Conservation (phyloP, 2,888 invertebrate genomes). For the Notodonta ziczac region DNA sequence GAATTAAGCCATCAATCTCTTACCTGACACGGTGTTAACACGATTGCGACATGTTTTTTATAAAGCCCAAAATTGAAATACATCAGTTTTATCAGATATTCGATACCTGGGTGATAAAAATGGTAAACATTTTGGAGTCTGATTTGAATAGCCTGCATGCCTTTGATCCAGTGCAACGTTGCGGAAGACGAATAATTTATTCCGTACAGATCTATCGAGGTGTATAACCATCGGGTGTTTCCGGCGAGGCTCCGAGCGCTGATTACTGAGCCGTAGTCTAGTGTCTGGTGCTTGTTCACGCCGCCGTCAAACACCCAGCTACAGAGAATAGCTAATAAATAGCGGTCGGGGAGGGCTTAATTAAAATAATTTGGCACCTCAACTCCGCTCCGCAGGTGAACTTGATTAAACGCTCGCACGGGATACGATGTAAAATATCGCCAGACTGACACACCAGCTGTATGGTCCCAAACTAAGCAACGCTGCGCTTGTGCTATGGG, state of each 20-base stretch:
- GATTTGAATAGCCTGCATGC: slow-evolving; percentile 16
- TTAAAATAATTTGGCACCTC: slow-evolving; percentile 50
- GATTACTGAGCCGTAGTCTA: slow-evolving; percentile 45
- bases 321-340: slow-evolving; percentile 47
- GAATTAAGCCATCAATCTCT: slow-evolving; percentile 69
- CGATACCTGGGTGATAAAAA: slow-evolving; percentile 10
- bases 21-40: slow-evolving; percentile 60
- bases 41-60: slow-evolving; percentile 52
- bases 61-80: slow-evolving; percentile 41
- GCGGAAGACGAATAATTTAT: slow-evolving; percentile 37
- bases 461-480: no score
- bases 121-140: slow-evolving; percentile 14
- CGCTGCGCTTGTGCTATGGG: no score
- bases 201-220: slow-evolving; percentile 42
- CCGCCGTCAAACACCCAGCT: slow-evolving; percentile 30
- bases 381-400: slow-evolving; percentile 40
- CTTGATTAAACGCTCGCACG: slow-evolving; percentile 44
- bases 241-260: slow-evolving; percentile 32
- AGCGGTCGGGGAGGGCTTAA: slow-evolving; percentile 39
- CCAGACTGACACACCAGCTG: no score
- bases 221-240: slow-evolving; percentile 24
- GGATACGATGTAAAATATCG: slow-evolving; percentile 39
- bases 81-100: slow-evolving; percentile 33
- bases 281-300: slow-evolving; percentile 40
- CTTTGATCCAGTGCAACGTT: slow-evolving; percentile 17